Percentiles rank a stretch among this genome's conserved stretches.
Evolutionary conservation across 2,113 vertebrate species (phyloP).

Genomic region (Gallinago jamesoni): DNA sequence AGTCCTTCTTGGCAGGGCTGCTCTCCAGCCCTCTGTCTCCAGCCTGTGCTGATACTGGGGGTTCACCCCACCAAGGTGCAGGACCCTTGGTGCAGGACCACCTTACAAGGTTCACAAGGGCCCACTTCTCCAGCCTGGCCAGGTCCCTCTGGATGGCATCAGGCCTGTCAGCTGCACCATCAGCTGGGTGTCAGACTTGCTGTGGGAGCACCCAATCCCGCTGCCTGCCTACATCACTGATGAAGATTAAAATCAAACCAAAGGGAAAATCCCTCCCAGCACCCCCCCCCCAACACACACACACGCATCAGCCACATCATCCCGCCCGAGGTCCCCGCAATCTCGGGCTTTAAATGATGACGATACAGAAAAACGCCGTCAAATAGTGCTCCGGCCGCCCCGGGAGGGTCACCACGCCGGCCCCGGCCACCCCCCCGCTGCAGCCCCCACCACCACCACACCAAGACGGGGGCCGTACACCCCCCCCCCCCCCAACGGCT

Average conservation of each 20-base stretch:
- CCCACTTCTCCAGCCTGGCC: neutral
- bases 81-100: neutral
- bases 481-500: too few relatives aligned
- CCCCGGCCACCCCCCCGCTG: neutral
- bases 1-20: neutral
- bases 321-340: neutral
- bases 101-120: neutral
- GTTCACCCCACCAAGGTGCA: neutral
- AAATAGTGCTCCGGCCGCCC: neutral
- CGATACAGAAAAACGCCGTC: too few relatives aligned
- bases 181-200: neutral
- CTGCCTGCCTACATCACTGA: neutral
- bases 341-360: accelerated
- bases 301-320: neutral
- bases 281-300: accelerated
- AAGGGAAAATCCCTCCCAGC: neutral
- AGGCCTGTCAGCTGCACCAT: neutral
- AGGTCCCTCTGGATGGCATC: neutral
- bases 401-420: neutral
- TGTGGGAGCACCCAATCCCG: neutral
- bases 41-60: neutral
- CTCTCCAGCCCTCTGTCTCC: neutral
- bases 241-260: neutral
- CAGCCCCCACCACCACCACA: too few relatives aligned
- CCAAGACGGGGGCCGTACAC: too few relatives aligned